Base-by-base conservation (phyloP, 1,140 invertebrate species). In the Drosophila gunungcola region DNA sequence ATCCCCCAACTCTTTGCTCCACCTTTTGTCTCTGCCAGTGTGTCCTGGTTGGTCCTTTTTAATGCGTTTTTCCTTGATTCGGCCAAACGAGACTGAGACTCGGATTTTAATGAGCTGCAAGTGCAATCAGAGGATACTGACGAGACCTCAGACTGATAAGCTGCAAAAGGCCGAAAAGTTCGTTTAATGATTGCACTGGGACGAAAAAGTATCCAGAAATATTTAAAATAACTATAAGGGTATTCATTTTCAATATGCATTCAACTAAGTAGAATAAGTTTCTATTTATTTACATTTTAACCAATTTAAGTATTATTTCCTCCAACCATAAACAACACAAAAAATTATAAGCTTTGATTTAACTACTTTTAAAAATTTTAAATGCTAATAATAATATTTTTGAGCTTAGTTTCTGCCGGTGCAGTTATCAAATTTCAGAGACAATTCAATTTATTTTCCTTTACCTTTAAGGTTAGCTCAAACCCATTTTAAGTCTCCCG, bases 81-180 rank as follows among this genome's bases (percentile, higher is more conserved):
- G 46, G 36, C 52, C 69, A 75, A 64, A 70, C 73, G 72, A 68
- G 74, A 69, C 78, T 69, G 78, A 57, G 63, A 60, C 64, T 39
- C 67, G 69, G 73, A 68, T 72, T 85, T 75, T 81, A 85, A 80
- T 80, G 81, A 80, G 80, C 80, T 80, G 76, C 82, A 86, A 80
- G 69, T 78, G 78, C 75, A 85, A 49, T 70, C 64, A 57, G 64
- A 41, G 42, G 46, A 21, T 36, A 36, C 64, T 57, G 51, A 48
- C 29, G 55, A 42, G 43, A 39, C 51, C 29, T 29, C 67, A 16
- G 67, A 38, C 64, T 69, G 67, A 69, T 70, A 70, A 70, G 42
- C 51, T 56, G 21, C 32, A 46, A 55, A 36, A 69, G 63, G 63
- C 65, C 49, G 49, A 46, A 54, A 69, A 39, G 49, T 45, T 55